Evolutionary conservation across 2,797 vertebrate genomes (phyloP).

Genomic region (Dendrocincla fuliginosa): DNA sequence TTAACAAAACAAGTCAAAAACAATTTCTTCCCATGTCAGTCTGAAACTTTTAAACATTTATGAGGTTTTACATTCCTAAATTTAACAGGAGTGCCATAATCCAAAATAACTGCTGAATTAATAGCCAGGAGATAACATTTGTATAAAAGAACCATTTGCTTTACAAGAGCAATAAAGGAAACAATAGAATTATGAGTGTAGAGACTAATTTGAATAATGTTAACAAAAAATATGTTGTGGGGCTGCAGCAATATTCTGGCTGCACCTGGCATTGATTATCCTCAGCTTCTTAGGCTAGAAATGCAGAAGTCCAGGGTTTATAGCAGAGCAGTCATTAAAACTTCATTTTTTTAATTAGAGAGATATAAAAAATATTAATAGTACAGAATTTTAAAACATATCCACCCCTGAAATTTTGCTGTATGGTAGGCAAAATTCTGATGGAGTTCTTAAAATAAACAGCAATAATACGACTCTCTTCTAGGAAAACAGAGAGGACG

Average conservation of each 20-base stretch:
- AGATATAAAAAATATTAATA: slow-evolving; percentile 57
- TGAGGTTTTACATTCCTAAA: slow-evolving; percentile 70
- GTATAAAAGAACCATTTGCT: slow-evolving; percentile 80
- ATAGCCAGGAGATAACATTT: slow-evolving; percentile 80
- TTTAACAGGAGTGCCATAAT: slow-evolving; percentile 77
- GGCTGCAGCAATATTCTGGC: slow-evolving; percentile 24
- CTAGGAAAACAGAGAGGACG: background rate
- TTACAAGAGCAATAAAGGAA: slow-evolving; percentile 81
- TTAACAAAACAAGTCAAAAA: slow-evolving; percentile 75
- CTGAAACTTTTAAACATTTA: slow-evolving; percentile 76
- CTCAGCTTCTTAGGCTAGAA: slow-evolving; percentile 58
- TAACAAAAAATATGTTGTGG: slow-evolving; percentile 67
- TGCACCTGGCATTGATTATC: slow-evolving; percentile 61
- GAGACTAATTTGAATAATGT: slow-evolving; percentile 78
- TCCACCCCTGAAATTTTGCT: background rate
- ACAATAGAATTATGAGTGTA: slow-evolving; percentile 78
- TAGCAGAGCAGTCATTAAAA: slow-evolving; percentile 66
- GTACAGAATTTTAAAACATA: slow-evolving; percentile 63
- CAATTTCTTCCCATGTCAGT: slow-evolving; percentile 69
- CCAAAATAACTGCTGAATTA: slow-evolving; percentile 80
- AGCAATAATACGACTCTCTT: background rate
- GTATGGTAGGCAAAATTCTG: background rate
- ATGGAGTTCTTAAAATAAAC: slow-evolving; percentile 38
- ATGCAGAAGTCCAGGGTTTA: slow-evolving; percentile 59
- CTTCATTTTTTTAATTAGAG: slow-evolving; percentile 60